Evolutionary conservation across 2,113 vertebrate species (phyloP).

Genomic region (Mirounga angustirostris): DNA sequence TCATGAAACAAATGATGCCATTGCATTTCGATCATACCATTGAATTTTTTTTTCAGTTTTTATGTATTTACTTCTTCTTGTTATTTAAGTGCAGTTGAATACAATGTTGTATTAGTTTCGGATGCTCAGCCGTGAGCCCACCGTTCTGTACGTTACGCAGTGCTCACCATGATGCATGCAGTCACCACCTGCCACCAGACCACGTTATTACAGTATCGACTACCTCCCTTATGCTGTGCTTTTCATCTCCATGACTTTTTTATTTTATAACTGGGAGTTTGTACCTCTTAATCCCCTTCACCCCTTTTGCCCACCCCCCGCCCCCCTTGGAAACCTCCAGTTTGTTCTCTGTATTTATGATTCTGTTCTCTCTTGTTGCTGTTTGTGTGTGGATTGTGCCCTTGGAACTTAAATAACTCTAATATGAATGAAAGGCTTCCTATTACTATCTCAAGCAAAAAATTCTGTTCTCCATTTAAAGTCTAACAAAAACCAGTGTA

Average conservation of each 20-base stretch:
- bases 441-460: neutral
- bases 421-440: neutral
- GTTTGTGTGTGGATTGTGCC: neutral
- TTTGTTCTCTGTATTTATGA: neutral
- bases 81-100: neutral
- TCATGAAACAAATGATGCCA: neutral
- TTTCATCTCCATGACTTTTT: neutral
- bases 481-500: neutral
- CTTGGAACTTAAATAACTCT: neutral
- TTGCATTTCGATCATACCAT: neutral
- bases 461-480: neutral
- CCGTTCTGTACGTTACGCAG: neutral
- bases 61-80: neutral
- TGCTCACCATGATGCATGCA: fast-evolving
- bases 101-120: neutral
- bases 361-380: neutral
- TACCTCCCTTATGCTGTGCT: neutral
- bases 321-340: neutral
- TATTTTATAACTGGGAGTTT: neutral
- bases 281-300: neutral
- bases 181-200: neutral
- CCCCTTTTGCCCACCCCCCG: neutral
- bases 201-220: neutral
- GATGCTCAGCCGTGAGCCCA: neutral
- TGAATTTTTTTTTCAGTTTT: neutral